Evolutionary conservation across 2,113 vertebrate genomes (phyloP).

Genomic region (Chaetorhynchus papuensis): DNA sequence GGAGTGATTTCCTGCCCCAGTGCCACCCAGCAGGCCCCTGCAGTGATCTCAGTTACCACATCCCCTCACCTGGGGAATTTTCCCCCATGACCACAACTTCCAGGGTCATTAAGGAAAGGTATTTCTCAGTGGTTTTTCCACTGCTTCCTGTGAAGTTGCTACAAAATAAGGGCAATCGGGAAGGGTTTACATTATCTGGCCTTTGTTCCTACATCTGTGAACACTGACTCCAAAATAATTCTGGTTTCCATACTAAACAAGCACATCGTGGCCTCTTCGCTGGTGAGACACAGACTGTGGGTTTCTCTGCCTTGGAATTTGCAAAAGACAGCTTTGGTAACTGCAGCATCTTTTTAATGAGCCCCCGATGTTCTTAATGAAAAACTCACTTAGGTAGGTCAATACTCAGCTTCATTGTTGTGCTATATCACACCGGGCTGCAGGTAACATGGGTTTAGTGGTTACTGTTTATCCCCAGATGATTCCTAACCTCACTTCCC

Average conservation of each 20-base stretch:
- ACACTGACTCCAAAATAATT: not conserved
- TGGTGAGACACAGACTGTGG: not conserved
- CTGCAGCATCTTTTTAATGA: not conserved
- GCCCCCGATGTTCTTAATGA: not conserved
- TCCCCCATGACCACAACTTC: not conserved
- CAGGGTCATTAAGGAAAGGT: not conserved
- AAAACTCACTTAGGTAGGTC: conserved; percentile 31
- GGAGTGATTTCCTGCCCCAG: not conserved
- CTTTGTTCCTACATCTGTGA: not conserved
- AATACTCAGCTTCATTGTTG: not conserved
- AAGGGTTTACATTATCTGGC: not conserved
- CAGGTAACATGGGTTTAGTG: not conserved
- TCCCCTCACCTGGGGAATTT: rapidly evolving
- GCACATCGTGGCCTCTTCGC: not conserved
- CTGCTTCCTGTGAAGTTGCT: not conserved
- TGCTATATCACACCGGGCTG: not conserved
- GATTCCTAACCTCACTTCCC: not conserved
- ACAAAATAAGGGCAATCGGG: not conserved
- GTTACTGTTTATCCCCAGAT: conserved; percentile 35
- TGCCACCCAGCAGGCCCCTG: not conserved
- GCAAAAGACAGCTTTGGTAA: not conserved
- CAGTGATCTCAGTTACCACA: not conserved
- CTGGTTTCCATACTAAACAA: not conserved
- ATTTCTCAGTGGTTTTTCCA: not conserved
- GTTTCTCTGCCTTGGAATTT: not conserved